Evolutionary conservation across 2,113 vertebrate genomes (phyloP).

Genomic region (Lota lota): DNA sequence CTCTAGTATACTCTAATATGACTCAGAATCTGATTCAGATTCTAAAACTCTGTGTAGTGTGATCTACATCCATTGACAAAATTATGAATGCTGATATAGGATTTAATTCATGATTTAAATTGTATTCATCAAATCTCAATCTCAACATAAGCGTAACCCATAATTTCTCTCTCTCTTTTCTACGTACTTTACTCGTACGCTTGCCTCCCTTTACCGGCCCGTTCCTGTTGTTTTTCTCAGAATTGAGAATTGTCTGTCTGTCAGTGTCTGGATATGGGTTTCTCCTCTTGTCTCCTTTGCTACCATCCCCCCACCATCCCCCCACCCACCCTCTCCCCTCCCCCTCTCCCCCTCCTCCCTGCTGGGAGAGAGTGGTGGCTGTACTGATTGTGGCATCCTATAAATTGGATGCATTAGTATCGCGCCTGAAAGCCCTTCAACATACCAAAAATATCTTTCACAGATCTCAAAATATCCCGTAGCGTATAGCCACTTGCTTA

Average conservation of each 20-base stretch:
- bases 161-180: background rate
- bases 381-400: constrained; percentile 45
- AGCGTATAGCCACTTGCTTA: no score
- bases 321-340: constrained; percentile 22
- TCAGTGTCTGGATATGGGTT: background rate
- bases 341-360: constrained; percentile 11
- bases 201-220: background rate
- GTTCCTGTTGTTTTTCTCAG: no score
- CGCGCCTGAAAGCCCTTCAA: constrained; percentile 12
- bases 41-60: no score
- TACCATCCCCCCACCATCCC: constrained; percentile 7
- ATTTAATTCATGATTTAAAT: no score
- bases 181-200: background rate
- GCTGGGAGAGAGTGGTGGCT: constrained; percentile 31
- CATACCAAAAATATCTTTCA: constrained; percentile 11
- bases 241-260: no score
- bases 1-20: no score
- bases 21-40: no score
- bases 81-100: no score
- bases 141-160: background rate
- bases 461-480: background rate
- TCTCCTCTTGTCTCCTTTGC: constrained; percentile 24
- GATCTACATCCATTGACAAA: no score
- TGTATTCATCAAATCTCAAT: background rate
- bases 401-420: constrained; percentile 40